phyloP scores from a whole-genome alignment of 2,888 invertebrate genomes.

The Eueremaeus valkanovi region DNA sequence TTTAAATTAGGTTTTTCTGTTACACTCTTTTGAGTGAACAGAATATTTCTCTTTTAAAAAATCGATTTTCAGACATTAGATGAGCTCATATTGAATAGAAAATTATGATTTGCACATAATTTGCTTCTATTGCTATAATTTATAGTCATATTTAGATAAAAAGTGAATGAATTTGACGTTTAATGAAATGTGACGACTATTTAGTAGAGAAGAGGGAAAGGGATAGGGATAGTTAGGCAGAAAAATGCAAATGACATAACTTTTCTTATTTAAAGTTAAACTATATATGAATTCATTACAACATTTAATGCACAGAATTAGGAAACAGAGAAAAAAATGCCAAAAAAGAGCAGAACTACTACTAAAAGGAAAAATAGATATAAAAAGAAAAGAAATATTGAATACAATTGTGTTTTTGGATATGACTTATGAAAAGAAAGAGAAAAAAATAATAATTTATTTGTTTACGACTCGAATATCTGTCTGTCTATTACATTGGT shows the following conservation, averaged over 20 bases:
- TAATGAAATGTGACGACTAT: conserved; percentile 23
- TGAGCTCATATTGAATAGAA: conserved; percentile 2
- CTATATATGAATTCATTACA: neutral
- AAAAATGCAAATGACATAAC: conserved; percentile 2
- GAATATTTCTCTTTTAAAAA: no score
- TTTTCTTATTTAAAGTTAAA: neutral
- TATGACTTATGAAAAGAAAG: neutral
- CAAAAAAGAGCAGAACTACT: neutral
- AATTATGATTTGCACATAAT: conserved; percentile 9
- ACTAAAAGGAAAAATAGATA: no score
- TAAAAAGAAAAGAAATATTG: no score
- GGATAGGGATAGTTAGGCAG: conserved; percentile 23
- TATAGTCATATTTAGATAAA: conserved; percentile 9
- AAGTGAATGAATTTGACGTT: neutral
- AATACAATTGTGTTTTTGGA: no score
- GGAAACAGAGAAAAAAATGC: neutral
- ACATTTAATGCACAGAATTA: neutral
- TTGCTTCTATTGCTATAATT: neutral
- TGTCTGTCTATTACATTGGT: neutral
- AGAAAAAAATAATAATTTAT: neutral
- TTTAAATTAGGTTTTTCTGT: no score
- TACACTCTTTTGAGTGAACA: no score
- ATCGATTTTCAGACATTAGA: neutral
- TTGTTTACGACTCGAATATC: neutral
- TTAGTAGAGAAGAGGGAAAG: neutral